Conservation (phyloP, 2,797 vertebrate genomes). For the Lycodopsis pacificus region DNA sequence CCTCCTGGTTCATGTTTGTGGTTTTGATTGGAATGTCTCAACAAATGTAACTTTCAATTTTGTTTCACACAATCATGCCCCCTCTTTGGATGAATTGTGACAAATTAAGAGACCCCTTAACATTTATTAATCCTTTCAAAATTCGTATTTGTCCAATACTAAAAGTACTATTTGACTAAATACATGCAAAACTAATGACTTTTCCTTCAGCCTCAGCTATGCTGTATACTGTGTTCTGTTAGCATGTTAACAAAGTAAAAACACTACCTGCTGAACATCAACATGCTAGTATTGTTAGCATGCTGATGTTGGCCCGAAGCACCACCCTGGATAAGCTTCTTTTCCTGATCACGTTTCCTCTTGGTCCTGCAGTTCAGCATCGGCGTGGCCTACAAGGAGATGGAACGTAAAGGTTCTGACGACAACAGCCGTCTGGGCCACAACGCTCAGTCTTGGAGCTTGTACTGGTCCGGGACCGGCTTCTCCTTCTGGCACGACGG, state of each 20-base stretch:
- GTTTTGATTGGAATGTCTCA: not conserved
- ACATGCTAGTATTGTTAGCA: not conserved
- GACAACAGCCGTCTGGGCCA: constrained; percentile 82
- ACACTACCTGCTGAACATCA: not conserved
- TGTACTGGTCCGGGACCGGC: constrained; percentile 85
- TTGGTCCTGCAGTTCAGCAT: constrained; percentile 74
- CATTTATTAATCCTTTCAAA: not conserved
- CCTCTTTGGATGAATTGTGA: not conserved
- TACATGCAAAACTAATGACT: not conserved
- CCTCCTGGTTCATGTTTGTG: not conserved
- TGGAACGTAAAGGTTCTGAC: constrained; percentile 75
- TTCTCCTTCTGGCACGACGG: constrained; percentile 85
- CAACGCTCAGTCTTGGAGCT: constrained; percentile 83
- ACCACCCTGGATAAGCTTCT: not conserved
- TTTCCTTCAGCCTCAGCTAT: not conserved
- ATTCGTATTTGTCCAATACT: not conserved
- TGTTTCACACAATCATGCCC: too few relatives aligned
- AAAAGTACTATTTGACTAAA: not conserved
- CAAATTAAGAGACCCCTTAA: not conserved
- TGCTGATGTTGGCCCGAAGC: not conserved
- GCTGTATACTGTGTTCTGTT: too few relatives aligned
- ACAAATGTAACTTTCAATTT: too few relatives aligned
- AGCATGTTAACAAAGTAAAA: not conserved
- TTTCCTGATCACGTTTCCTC: constrained; percentile 14
- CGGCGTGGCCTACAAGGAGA: constrained; percentile 79